Conservation (phyloP, 2,797 vertebrate species). For the Syndactyla subalaris region DNA sequence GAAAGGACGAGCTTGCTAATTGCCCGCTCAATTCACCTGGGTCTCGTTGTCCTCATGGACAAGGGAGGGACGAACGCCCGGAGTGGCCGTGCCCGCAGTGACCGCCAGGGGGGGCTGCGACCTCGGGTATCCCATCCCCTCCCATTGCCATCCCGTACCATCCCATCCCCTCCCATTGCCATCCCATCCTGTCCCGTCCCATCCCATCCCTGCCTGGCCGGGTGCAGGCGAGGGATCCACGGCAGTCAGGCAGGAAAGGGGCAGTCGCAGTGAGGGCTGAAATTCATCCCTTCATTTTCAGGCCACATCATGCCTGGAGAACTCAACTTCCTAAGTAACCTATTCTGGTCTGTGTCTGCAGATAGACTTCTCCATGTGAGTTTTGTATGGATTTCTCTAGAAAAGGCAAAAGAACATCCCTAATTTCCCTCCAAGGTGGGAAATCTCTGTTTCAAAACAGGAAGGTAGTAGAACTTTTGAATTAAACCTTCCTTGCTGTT, state of each 20-base stretch:
- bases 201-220: neutral
- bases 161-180: neutral
- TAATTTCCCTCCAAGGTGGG: neutral
- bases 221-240: neutral
- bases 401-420: neutral
- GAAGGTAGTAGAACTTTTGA: neutral
- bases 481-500: neutral
- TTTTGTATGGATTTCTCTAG: neutral
- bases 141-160: neutral
- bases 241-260: neutral
- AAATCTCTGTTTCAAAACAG: neutral
- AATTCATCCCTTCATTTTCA: neutral
- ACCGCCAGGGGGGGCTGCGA: neutral
- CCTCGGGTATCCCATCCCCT: neutral
- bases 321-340: neutral
- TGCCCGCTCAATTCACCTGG: fast-evolving
- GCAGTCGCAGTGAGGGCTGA: neutral
- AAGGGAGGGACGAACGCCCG: neutral
- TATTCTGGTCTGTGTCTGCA: neutral
- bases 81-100: neutral
- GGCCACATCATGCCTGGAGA: neutral
- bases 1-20: neutral
- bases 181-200: neutral
- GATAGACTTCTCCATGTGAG: neutral
- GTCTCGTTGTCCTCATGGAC: neutral